These are phyloP conservation scores for Jaculus jaculus DNA, from an alignment of 2,113 vertebrate species.

Conservation along the genomic window DNA sequence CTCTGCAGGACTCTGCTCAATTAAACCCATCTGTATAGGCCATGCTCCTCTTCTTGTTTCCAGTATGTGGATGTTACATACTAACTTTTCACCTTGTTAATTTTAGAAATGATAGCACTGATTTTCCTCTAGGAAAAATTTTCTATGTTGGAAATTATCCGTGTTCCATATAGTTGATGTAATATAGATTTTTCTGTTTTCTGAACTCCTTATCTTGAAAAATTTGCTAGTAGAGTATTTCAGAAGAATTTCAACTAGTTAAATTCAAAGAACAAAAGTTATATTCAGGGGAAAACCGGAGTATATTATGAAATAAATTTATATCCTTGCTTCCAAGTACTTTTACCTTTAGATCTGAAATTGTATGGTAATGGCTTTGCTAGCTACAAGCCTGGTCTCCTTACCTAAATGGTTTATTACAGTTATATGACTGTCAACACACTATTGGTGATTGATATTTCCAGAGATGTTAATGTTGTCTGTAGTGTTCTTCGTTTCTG, in stretches of 20 bases:
- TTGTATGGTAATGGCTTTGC: neutral
- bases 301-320: slow-evolving; percentile 40
- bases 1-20: neutral
- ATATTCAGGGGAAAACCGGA: neutral
- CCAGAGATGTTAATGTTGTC: neutral
- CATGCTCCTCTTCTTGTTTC: slow-evolving; percentile 1
- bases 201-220: neutral
- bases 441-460: neutral
- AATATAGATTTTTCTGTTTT: slow-evolving; percentile 27
- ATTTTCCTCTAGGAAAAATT: neutral
- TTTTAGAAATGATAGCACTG: neutral
- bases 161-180: slow-evolving; percentile 12
- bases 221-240: neutral
- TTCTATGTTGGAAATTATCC: neutral
- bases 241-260: slow-evolving; percentile 27
- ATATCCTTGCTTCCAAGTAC: neutral
- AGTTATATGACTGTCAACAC: neutral
- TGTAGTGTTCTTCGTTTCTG: neutral
- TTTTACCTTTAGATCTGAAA: slow-evolving; percentile 21
- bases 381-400: neutral
- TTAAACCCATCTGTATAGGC: neutral
- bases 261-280: neutral
- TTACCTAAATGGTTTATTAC: neutral
- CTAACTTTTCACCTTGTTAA: slow-evolving; percentile 13
- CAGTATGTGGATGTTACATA: neutral